phyloP scores from a whole-genome alignment of 2,888 invertebrate genomes.

The Dicyrtoma fusca region DNA sequence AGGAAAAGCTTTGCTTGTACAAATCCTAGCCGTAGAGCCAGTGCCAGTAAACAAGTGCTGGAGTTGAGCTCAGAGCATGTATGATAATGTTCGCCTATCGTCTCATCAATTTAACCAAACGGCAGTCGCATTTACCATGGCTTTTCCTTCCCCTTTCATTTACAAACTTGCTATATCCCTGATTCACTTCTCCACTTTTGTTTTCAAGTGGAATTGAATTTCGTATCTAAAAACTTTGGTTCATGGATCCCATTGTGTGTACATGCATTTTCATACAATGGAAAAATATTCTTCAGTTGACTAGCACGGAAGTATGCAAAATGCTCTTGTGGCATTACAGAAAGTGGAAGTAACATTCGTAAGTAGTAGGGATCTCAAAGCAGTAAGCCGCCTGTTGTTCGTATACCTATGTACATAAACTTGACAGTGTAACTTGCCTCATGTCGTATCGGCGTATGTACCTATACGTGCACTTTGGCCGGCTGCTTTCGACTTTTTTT shows the following conservation, averaged over 20 bases:
- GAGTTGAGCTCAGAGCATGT: not conserved
- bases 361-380: too few species aligned
- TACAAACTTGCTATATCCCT: conserved; percentile 2
- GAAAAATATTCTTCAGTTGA: too few species aligned
- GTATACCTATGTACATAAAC: not conserved
- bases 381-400: not conserved
- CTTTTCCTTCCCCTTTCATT: conserved; percentile 23
- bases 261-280: too few species aligned
- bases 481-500: too few species aligned
- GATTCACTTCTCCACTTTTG: conserved; percentile 6
- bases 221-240: conserved; percentile 2
- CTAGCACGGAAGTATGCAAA: too few species aligned
- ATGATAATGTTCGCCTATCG: conserved; percentile 26
- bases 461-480: too few species aligned
- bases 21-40: not conserved
- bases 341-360: too few species aligned
- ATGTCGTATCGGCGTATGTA: too few species aligned
- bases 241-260: conserved; percentile 4
- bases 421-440: too few species aligned
- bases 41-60: too few species aligned
- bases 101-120: conserved; percentile 28
- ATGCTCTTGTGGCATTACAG: too few species aligned
- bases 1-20: not conserved
- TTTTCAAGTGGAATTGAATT: conserved; percentile 24
- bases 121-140: conserved; percentile 13